phyloP scores from a whole-genome alignment of 2,113 vertebrate genomes.

The Ivindomyrus marchei region DNA sequence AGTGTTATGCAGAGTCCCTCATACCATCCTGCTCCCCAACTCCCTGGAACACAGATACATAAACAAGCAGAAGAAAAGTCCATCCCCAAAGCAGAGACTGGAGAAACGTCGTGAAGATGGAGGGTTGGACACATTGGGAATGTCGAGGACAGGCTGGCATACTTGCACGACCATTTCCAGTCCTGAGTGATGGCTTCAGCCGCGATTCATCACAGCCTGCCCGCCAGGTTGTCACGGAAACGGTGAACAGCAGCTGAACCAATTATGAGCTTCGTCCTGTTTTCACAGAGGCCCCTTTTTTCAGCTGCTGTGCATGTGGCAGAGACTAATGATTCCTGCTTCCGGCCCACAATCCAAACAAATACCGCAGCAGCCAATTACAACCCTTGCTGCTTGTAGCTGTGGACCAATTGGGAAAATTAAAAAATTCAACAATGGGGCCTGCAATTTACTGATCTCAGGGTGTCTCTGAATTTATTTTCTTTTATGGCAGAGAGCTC shows the following conservation, averaged over 20 bases:
- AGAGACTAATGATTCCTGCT: slow-evolving; percentile 11
- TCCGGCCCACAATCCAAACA: slow-evolving; percentile 13
- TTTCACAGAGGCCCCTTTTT: slow-evolving; percentile 17
- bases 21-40: neutral
- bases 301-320: neutral
- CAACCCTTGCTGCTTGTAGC: too few species aligned
- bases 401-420: neutral
- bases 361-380: slow-evolving; percentile 6
- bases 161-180: neutral
- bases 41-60: neutral
- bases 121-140: neutral
- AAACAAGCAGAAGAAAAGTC: neutral
- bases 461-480: neutral
- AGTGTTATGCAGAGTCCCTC: neutral
- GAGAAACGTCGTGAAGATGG: neutral
- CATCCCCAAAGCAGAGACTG: neutral
- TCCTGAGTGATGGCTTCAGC: neutral
- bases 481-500: neutral
- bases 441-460: neutral
- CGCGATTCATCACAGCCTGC: slow-evolving; percentile 3
- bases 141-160: neutral
- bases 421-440: neutral
- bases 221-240: slow-evolving; percentile 12
- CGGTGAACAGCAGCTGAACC: slow-evolving; percentile 16
- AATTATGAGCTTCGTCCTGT: slow-evolving; percentile 8